Percentiles rank a stretch among this genome's conserved stretches.
phyloP scores from a whole-genome alignment of 2,797 vertebrate species.

The Coilia nasus region DNA sequence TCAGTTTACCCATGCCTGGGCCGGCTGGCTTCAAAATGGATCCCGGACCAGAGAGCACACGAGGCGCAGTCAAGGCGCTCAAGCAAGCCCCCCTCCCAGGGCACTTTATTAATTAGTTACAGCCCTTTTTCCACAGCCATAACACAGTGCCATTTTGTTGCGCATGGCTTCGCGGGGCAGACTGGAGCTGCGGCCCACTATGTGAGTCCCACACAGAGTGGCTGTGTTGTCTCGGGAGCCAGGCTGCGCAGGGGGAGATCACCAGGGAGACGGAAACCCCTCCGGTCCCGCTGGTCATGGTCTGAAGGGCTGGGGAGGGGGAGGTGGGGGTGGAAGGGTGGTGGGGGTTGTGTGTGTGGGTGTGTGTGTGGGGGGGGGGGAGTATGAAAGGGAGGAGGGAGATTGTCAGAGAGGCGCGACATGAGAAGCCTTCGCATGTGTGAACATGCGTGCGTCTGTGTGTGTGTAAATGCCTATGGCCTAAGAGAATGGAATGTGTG shows the following conservation, averaged over 20 bases:
- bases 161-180: background rate
- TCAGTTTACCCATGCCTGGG: too few relatives aligned
- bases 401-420: background rate
- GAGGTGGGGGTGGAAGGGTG: too few relatives aligned
- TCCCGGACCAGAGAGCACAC: too few relatives aligned
- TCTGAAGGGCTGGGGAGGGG: background rate
- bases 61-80: too few relatives aligned
- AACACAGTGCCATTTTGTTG: background rate
- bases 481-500: background rate
- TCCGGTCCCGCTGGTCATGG: background rate
- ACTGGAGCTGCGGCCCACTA: background rate
- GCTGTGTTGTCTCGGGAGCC: constrained; percentile 5
- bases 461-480: background rate
- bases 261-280: background rate
- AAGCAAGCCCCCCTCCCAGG: background rate
- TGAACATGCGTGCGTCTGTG: background rate
- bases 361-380: background rate
- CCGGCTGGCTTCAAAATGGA: too few relatives aligned
- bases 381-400: background rate
- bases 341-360: too few relatives aligned
- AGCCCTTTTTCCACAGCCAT: constrained; percentile 10
- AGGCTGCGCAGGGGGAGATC: background rate
- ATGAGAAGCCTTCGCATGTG: background rate
- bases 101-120: constrained; percentile 16
- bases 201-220: background rate